Evolutionary conservation across 64 coral and sea anemone species (phyloP).

Genomic region (Porites lutea): DNA sequence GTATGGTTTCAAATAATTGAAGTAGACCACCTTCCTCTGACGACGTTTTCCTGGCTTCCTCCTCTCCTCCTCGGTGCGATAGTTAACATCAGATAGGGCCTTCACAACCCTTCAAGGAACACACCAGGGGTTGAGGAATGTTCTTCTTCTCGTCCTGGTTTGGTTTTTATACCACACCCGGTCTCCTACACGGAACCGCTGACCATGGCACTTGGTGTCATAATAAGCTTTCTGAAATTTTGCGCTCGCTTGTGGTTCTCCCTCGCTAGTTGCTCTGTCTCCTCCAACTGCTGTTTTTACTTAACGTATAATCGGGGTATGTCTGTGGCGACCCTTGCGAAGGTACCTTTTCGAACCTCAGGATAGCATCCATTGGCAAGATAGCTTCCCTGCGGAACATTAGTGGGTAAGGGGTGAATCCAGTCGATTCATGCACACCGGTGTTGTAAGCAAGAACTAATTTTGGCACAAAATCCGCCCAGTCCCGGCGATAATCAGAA

Average conservation of each 20-base stretch:
- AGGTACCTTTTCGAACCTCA: background rate
- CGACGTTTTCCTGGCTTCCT: background rate
- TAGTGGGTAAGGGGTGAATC: slow-evolving; percentile 6
- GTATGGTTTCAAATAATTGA: slow-evolving; percentile 33
- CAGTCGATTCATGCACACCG: background rate
- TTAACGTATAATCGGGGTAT: slow-evolving; percentile 35
- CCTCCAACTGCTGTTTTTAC: background rate
- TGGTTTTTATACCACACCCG: slow-evolving; percentile 22
- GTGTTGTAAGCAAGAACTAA: too few relatives aligned
- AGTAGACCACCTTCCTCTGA: background rate
- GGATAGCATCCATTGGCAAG: slow-evolving; percentile 17
- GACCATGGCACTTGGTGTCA: background rate
- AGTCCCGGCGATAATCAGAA: too few relatives aligned
- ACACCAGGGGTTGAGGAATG: slow-evolving; percentile 5
- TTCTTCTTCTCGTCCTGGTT: background rate
- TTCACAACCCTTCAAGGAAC: background rate
- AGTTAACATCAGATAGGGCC: too few relatives aligned
- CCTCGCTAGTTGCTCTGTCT: slow-evolving; percentile 23
- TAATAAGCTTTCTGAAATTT: background rate
- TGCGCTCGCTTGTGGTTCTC: background rate
- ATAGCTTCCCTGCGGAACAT: slow-evolving; percentile 21
- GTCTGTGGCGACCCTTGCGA: background rate
- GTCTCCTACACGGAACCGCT: slow-evolving; percentile 21
- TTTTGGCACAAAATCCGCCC: background rate
- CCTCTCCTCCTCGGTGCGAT: slow-evolving; percentile 8